Base-by-base conservation (phyloP, 1,140 invertebrate species). In the Lordiphosa clarofinis region DNA sequence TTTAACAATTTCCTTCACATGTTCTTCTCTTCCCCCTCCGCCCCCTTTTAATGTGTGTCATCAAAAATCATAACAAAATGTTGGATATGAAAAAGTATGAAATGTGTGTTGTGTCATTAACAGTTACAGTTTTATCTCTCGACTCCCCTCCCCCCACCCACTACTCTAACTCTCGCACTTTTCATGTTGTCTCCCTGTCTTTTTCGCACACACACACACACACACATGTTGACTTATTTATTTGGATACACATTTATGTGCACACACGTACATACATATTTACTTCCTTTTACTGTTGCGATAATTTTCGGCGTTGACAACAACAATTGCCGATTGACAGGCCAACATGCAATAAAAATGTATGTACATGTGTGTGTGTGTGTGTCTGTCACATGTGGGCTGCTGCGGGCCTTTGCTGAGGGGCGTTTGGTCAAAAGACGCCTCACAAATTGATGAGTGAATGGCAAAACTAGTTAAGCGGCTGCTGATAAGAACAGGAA, bases 111-210 rank as follows among this genome's bases (percentile, higher is more conserved):
- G 31, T 63, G 61, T 73, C 69, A 73, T 72, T 73, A 73, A 73
- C 61, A 31, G 70, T 73, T 73, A 60, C 72, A 66, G 62, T 28
- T 73, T 71, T 58, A 28, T 58, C 53, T 72, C 70, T 60, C 53
- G 19, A 65, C 48, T 28, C 39, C 11, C 47, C 28, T 19, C 15
- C 40, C 35, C 15, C 28, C 31, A 9, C 28, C 24, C 1, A 24
- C 21, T 4, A 5, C 4, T 6, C 28, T 11, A 48, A 46, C 8
- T 21, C 21, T 7, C 40, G 44, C 56, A 42, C n/a, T 28, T 28
- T 19, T 42, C 10, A 10, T 24, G 33, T 21, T 33, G 12, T 33
- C 13, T 36, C 49, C 8, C 43, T 12, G 6, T 12, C 15, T 52
- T 61, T 64, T 28, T 28, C 24, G 24, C n/a, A n/a, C n/a, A n/a